Conservation (phyloP, 2,888 invertebrate genomes). For the Zaprionus bogoriensis region DNA sequence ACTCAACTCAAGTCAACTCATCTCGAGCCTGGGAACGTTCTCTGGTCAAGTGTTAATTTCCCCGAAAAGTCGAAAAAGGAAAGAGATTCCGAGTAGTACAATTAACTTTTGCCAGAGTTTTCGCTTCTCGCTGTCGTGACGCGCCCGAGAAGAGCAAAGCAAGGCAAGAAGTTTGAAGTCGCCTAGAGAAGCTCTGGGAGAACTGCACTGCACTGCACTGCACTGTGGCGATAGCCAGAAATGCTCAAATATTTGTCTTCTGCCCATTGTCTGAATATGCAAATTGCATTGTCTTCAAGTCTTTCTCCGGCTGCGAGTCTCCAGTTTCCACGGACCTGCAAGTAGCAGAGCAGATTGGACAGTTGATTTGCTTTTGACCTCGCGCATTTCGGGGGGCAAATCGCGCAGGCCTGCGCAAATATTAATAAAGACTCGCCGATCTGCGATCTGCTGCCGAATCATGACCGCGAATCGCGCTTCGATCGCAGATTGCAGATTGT, state of each 20-base stretch:
- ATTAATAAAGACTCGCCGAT: slow-evolving; percentile 72
- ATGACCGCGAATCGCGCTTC: slow-evolving; percentile 41
- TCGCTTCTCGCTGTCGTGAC: background rate
- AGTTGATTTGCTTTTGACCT: slow-evolving; percentile 64
- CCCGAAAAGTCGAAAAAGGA: slow-evolving; percentile 42
- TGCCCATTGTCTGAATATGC: slow-evolving; percentile 75
- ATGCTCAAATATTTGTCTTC: slow-evolving; percentile 44
- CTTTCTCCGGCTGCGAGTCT: background rate
- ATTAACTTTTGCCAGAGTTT: slow-evolving; percentile 50
- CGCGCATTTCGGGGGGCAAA: slow-evolving; percentile 57
- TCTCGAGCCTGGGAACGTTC: background rate
- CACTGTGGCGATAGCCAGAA: background rate
- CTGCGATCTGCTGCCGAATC: slow-evolving; percentile 50
- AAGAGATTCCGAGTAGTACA: too few relatives aligned
- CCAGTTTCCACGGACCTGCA: background rate
- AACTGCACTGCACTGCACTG: background rate
- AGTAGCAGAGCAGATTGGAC: slow-evolving; percentile 41
- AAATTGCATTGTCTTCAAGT: slow-evolving; percentile 63
- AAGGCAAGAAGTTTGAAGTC: background rate
- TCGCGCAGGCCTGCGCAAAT: too few relatives aligned
- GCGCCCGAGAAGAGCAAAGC: background rate
- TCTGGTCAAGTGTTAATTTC: slow-evolving; percentile 68
- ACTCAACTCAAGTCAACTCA: too few relatives aligned
- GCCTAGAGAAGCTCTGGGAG: too few relatives aligned
- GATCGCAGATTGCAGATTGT: slow-evolving; percentile 14